Base-by-base conservation (phyloP, 1,140 invertebrate species). In the Ceratina calcarata region DNA sequence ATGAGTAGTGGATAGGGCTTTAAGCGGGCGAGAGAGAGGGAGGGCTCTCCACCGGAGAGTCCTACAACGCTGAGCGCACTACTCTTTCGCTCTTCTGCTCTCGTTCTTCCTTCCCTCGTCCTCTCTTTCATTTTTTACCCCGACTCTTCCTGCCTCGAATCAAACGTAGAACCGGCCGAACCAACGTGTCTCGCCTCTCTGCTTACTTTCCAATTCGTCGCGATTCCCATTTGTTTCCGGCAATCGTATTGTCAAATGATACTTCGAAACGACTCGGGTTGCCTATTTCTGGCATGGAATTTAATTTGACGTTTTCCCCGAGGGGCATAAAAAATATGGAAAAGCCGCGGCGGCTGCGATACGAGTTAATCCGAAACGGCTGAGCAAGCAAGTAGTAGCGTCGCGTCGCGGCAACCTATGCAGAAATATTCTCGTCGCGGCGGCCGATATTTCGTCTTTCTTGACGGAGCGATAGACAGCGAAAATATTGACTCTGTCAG, bases 21-120 rank as follows among this genome's bases (percentile, higher is more conserved):
- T 82, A 89, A 87, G 82, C 78, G 81, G 73, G 57, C 80, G 82
- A 84, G 80, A 76, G 79, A 53, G 82, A 68, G 76, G 85, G 88
- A 89, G 89, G 85, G 88, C 91, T 91, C 91, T 92, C 90, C 89
- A 91, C 77, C 89, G 81, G 89, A 92, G 91, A 90, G 91, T 92
- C 90, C 91, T 92, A 92, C 88, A 92, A 90, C 87, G 88, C 87
- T 87, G 89, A 92, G 89, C 88, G 88, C 90, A 91, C 89, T 91
- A 89, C 88, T 91, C 90, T 89, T 90, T 86, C 79, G 84, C 87
- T 88, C 87, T 82, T 89, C 89, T 89, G 82, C 82, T 82, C 85
- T 78, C 77, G 85, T 83, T 85, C 67, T 60, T 71, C 60, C 68
- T 80, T 80, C 49, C 55, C 22, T 18, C 53, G 12, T 32, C 24